Conservation (phyloP, 2,888 invertebrate genomes). For the Crossocerus cetratus region DNA sequence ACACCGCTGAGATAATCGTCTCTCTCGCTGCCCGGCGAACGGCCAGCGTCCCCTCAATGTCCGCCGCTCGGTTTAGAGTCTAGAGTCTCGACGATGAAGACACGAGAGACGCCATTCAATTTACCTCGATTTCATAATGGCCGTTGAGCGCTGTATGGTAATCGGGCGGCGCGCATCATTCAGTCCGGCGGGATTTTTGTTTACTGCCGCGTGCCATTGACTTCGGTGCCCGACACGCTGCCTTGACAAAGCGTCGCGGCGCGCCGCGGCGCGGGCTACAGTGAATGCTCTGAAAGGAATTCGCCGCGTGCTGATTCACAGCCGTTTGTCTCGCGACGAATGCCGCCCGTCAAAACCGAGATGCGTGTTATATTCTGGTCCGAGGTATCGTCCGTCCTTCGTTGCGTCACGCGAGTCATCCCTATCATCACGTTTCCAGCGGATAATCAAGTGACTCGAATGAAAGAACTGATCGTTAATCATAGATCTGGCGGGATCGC, state of each 20-base stretch:
- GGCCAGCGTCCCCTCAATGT: too few relatives aligned
- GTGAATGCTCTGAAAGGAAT: background rate
- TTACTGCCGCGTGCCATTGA: background rate
- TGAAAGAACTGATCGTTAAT: background rate
- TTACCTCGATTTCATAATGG: too few relatives aligned
- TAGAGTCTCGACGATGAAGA: too few relatives aligned
- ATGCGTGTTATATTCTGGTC: background rate
- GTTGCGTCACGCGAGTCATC: too few relatives aligned
- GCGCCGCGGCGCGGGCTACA: background rate
- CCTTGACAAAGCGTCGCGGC: background rate
- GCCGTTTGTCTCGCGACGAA: background rate
- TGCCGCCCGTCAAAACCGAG: background rate
- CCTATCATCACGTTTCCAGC: background rate
- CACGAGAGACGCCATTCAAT: too few relatives aligned
- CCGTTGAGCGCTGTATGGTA: too few relatives aligned
- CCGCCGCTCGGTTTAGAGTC: too few relatives aligned
- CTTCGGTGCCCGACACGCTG: background rate
- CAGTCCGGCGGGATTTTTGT: background rate
- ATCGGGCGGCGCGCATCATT: too few relatives aligned
- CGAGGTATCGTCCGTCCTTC: too few relatives aligned
- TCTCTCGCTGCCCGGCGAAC: too few relatives aligned
- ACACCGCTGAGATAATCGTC: too few relatives aligned
- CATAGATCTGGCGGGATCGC: background rate
- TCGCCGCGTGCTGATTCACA: background rate
- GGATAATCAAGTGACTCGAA: background rate